Percentiles rank a stretch among this genome's conserved stretches.
Evolutionary conservation across 2,113 vertebrate genomes (phyloP).

Genomic region (Oncorhynchus tshawytscha): DNA sequence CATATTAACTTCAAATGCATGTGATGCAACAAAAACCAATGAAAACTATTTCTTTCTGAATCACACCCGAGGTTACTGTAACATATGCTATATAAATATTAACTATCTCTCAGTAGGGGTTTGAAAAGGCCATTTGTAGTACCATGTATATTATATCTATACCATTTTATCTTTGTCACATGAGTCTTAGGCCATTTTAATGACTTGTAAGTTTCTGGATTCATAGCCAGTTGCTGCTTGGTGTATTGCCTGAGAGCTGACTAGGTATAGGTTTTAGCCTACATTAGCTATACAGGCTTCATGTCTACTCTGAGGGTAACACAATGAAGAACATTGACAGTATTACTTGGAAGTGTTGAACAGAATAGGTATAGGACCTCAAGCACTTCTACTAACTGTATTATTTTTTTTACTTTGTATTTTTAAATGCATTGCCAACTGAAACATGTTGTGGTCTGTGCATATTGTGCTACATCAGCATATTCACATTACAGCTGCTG

Average conservation of each 20-base stretch:
- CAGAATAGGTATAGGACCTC: neutral
- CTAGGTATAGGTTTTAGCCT: neutral
- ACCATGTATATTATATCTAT: neutral
- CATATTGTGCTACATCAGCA: neutral
- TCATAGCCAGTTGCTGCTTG: neutral
- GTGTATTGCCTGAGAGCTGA: neutral
- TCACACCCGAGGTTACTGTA: neutral
- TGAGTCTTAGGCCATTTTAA: neutral
- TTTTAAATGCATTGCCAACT: neutral
- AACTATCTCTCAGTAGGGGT: neutral
- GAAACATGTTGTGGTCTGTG: neutral
- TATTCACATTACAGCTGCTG: neutral
- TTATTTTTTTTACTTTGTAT: neutral
- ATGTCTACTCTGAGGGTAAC: neutral
- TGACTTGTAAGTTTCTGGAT: neutral
- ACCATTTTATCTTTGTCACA: neutral
- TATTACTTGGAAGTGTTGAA: neutral
- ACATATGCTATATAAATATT: too few relatives aligned
- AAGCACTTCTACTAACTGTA: neutral
- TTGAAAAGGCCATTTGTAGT: neutral
- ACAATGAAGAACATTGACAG: neutral
- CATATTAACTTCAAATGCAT: constrained; percentile 12
- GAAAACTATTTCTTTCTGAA: neutral
- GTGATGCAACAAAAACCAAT: neutral
- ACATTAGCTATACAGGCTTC: neutral